Percentiles rank a stretch among this genome's conserved stretches.
Evolutionary conservation across 2,113 vertebrate species (phyloP).

Genomic region (Channa argus): DNA sequence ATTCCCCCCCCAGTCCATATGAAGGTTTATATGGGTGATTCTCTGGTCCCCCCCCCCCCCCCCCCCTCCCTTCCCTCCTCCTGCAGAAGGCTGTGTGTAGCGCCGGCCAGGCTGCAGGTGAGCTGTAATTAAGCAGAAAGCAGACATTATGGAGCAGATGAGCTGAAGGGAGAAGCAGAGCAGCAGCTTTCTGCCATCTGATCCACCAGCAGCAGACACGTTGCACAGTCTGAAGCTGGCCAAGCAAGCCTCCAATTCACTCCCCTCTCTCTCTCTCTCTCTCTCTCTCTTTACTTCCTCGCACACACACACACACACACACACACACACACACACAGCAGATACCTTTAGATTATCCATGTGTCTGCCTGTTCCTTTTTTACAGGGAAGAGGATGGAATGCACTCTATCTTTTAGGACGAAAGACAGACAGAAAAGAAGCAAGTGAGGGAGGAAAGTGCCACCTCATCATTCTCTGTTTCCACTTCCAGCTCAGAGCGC

Average conservation of each 20-base stretch:
- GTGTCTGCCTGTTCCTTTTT: conserved; percentile 70
- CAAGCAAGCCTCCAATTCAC: conserved; percentile 76
- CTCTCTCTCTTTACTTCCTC: conserved; percentile 24
- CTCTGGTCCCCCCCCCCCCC: neutral
- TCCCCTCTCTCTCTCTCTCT: conserved; percentile 44
- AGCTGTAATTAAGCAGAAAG: conserved; percentile 77
- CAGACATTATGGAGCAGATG: conserved; percentile 73
- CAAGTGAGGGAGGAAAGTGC: conserved; percentile 64
- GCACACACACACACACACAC: conserved; percentile 4
- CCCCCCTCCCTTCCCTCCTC: neutral
- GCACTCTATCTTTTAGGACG: conserved; percentile 67
- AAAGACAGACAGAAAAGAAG: conserved; percentile 44
- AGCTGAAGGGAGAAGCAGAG: conserved; percentile 63
- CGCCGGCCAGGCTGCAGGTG: conserved; percentile 74
- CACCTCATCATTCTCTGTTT: conserved; percentile 75
- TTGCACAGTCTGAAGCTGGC: conserved; percentile 74
- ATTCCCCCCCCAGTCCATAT: conserved; percentile 50
- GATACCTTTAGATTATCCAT: conserved; percentile 76
- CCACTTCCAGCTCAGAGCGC: conserved; percentile 43
- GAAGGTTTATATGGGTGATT: conserved; percentile 56
- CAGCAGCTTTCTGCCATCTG: conserved; percentile 70
- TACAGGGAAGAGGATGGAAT: conserved; percentile 69
- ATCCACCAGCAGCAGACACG: conserved; percentile 76
- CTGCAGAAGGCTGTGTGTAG: conserved; percentile 44
- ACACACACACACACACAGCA: conserved; percentile 22